Evolutionary conservation across 2,113 vertebrate species (phyloP).

Genomic region (Cervus canadensis): DNA sequence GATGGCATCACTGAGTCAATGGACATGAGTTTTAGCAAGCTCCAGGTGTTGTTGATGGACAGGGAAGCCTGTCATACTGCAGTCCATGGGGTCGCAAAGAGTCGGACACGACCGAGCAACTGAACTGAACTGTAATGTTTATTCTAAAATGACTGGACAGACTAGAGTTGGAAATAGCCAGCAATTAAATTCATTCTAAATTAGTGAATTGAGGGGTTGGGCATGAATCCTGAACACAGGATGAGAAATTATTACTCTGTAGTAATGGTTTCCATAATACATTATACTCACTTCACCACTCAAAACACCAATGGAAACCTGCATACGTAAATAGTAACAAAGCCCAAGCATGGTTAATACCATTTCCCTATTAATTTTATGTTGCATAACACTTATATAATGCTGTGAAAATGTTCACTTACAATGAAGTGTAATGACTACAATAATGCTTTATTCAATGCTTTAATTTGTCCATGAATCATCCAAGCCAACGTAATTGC

Average conservation of each 20-base stretch:
- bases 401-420: slow-evolving; percentile 46
- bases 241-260: slow-evolving; percentile 16
- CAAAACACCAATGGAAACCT: slow-evolving; percentile 1
- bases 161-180: neutral
- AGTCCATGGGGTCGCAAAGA: neutral
- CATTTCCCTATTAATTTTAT: slow-evolving; percentile 63
- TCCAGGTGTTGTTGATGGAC: rapidly evolving
- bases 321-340: neutral
- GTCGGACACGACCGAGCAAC: rapidly evolving
- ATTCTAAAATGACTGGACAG: neutral
- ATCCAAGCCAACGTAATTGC: slow-evolving; percentile 47
- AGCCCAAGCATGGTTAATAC: neutral
- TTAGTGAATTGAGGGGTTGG: slow-evolving; percentile 6
- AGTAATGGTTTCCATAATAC: slow-evolving; percentile 1
- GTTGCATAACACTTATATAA: slow-evolving; percentile 51
- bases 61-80: neutral
- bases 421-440: slow-evolving; percentile 52
- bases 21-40: neutral
- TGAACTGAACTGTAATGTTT: neutral
- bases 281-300: slow-evolving; percentile 7
- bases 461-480: slow-evolving; percentile 61
- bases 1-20: neutral
- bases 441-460: slow-evolving; percentile 54
- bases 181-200: slow-evolving; percentile 10
- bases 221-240: slow-evolving; percentile 6